Evolutionary conservation across 2,113 vertebrate species (phyloP).

Genomic region (Leucopsar rothschildi): DNA sequence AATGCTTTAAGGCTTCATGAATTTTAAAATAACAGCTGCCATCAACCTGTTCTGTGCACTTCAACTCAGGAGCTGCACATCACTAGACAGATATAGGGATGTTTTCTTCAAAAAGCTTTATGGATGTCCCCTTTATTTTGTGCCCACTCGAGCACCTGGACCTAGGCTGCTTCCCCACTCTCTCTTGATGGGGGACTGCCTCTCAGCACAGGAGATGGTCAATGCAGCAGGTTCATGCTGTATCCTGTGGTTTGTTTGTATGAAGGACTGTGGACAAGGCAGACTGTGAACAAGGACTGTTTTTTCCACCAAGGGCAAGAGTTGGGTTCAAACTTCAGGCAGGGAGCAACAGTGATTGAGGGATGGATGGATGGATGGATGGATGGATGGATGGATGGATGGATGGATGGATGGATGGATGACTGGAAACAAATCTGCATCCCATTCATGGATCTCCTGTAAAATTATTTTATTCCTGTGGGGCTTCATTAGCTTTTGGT

Average conservation of each 20-base stretch:
- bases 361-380: not conserved
- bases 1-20: slow-evolving; percentile 9
- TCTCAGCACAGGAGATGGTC: not conserved
- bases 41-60: not conserved
- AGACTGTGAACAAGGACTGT: not conserved
- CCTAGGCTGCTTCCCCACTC: not conserved
- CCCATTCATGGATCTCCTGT: not conserved
- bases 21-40: slow-evolving; percentile 30
- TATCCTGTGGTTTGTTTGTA: not conserved
- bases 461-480: not conserved
- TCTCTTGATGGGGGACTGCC: not conserved
- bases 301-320: not conserved
- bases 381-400: not conserved
- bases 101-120: not conserved
- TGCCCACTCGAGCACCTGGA: not conserved
- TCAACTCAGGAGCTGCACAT: not conserved
- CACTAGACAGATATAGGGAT: not conserved
- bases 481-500: not conserved
- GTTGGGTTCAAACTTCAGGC: not conserved
- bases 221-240: not conserved
- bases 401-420: not conserved
- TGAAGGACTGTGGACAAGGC: rapidly evolving
- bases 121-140: not conserved
- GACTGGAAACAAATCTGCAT: not conserved
- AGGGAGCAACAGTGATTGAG: not conserved